A percentile compares a stretch with the other conserved stretches of the same genome.
These are phyloP conservation scores for Acrobasis consociella DNA, from an alignment of 2,888 invertebrate species.

Conservation along the genomic window DNA sequence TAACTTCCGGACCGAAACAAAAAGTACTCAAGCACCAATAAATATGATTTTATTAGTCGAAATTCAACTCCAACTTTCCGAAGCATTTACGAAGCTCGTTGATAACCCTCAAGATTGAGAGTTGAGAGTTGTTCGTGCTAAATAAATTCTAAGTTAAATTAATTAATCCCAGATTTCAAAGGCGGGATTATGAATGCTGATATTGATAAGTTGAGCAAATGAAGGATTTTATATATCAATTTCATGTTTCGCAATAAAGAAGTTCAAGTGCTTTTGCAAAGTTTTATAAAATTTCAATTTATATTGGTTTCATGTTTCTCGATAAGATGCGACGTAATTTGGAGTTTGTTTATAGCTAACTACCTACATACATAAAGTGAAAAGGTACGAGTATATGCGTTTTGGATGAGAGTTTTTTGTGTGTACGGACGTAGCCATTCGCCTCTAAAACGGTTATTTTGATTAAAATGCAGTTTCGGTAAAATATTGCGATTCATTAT, in stretches of 20 bases:
- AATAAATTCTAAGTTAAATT: slow-evolving; percentile 19
- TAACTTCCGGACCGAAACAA: background rate
- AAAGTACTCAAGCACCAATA: background rate
- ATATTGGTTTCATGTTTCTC: background rate
- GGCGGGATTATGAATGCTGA: slow-evolving; percentile 16
- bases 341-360: no score
- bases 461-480: no score
- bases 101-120: slow-evolving; percentile 16
- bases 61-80: background rate
- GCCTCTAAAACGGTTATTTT: no score
- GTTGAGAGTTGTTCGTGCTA: slow-evolving; percentile 6
- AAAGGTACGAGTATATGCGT: no score
- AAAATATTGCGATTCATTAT: no score
- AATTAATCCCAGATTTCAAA: slow-evolving; percentile 20
- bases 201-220: slow-evolving; percentile 13
- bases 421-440: no score
- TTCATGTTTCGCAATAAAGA: background rate
- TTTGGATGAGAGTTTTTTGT: no score
- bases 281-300: background rate
- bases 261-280: background rate
- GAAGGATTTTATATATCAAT: background rate
- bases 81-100: slow-evolving; percentile 13
- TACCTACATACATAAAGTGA: no score
- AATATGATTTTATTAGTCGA: slow-evolving; percentile 13
- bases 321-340: no score